These are phyloP conservation scores for Propsilocerus akamusi DNA, from an alignment of 1,140 invertebrate species.

Conservation along the genomic window DNA sequence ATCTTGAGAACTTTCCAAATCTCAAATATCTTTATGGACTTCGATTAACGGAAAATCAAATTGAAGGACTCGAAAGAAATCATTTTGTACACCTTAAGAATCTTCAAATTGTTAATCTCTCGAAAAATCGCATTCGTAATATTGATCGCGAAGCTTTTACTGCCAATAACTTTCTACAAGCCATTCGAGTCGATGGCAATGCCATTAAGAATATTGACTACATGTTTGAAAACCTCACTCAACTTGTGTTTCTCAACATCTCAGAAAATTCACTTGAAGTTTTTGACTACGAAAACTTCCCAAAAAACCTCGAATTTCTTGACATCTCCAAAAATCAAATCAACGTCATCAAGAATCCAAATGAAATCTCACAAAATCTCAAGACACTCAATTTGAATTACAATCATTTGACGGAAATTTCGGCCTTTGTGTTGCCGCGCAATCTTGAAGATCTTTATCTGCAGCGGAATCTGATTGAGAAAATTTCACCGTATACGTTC, in stretches of 20 bases:
- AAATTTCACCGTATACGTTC: slow-evolving; percentile 82
- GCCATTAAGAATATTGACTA: slow-evolving; percentile 66
- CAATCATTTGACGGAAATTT: slow-evolving; percentile 71
- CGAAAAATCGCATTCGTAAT: slow-evolving; percentile 65
- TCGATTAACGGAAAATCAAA: slow-evolving; percentile 69
- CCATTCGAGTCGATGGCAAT: slow-evolving; percentile 75
- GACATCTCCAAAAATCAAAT: slow-evolving; percentile 81
- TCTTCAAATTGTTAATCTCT: slow-evolving; percentile 73
- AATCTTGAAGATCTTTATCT: slow-evolving; percentile 68
- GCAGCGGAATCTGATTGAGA: slow-evolving; percentile 70
- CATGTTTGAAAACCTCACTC: slow-evolving; percentile 68
- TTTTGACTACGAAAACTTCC: slow-evolving; percentile 85
- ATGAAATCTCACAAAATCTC: slow-evolving; percentile 67
- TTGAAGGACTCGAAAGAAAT: slow-evolving; percentile 67
- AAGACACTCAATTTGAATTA: slow-evolving; percentile 72
- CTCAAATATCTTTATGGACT: slow-evolving; percentile 52
- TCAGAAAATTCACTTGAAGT: slow-evolving; percentile 75
- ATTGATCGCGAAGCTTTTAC: slow-evolving; percentile 77
- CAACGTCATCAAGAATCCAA: slow-evolving; percentile 72
- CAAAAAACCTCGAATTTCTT: slow-evolving; percentile 70
- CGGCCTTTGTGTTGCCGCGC: slow-evolving; percentile 66
- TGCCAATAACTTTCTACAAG: slow-evolving; percentile 63
- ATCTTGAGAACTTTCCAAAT: slow-evolving; percentile 33
- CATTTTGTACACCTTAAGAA: slow-evolving; percentile 67
- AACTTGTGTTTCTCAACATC: slow-evolving; percentile 79